A percentile compares a stretch with the other conserved stretches of the same genome.
These are phyloP conservation scores for Ailurus styani DNA, from an alignment of 2,113 vertebrate species.

Conservation along the genomic window DNA sequence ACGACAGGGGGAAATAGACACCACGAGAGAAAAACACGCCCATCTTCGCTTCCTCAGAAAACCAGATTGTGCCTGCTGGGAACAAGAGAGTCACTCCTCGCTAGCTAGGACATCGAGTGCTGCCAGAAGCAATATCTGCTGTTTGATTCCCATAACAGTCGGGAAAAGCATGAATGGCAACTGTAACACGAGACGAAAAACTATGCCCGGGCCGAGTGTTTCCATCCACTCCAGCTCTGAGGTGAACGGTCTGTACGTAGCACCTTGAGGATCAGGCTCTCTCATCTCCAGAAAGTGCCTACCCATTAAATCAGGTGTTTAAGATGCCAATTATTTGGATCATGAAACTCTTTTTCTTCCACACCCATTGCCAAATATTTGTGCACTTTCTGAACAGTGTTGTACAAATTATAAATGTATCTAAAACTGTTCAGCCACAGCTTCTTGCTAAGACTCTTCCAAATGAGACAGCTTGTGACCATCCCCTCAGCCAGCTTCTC, in stretches of 20 bases:
- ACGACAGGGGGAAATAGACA: background rate
- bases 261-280: background rate
- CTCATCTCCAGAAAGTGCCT: background rate
- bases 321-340: background rate
- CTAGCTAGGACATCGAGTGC: background rate
- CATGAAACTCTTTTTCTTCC: background rate
- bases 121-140: slow-evolving; percentile 12
- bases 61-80: background rate
- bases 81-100: background rate
- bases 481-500: background rate
- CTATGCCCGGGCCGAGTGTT: background rate
- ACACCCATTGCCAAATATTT: background rate
- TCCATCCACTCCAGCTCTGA: background rate
- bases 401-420: background rate
- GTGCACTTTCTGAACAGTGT: background rate
- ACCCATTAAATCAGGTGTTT: background rate
- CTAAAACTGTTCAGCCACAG: background rate
- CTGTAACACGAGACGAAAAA: background rate
- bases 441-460: background rate
- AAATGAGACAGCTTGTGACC: background rate
- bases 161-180: background rate
- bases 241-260: background rate
- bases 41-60: slow-evolving; percentile 10
- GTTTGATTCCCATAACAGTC: background rate
- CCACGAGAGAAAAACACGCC: background rate